Evolutionary conservation across 1,140 invertebrate species (phyloP), one percentile per base, ranked within the genome.

Genomic region (Cydia amplana): DNA sequence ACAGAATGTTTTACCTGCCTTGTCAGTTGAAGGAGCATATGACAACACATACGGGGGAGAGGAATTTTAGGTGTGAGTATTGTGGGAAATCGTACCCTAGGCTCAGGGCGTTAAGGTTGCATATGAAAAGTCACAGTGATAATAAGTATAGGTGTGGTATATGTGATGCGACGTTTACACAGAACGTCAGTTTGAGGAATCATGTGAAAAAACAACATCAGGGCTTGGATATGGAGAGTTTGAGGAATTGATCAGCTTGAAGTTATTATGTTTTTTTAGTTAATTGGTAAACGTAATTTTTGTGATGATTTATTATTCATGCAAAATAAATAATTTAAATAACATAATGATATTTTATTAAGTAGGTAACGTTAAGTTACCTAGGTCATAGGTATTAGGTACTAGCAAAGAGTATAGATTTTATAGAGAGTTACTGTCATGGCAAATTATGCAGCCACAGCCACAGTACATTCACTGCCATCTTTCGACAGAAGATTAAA

Each of bases 201-300:
- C 90, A 92, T 76, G 78, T 91, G 40, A 88, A 88, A 32, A 78
- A 83, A n/a, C 87, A 89, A 16, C 90, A 92, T 74, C 82, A 85
- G 73, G 79, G 49, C 60, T 75, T 87, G 46, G 83, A 87, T 40
- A 32, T 74, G n/a, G 75, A 74, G 14, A n/a, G 1, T 32, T 73
- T 63, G 18, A 60, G 51, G 16, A 73, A 77, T 70, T 77, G 76
- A 83, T 40, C 36, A 40, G 36, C 2, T 28, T 28, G 3, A 1
- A 25, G 25, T 25, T 25, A 28, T 28, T 28, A 28, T 4, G 28
- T 28, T 28, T 28, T 28, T 2, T 28, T 28, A 28, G 28, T 28
- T 28, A 2, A 28, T 1, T 28, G 28, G 1, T 28, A 28, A 28
- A 28, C 4, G n/a, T 28, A 4, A 28, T 28, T 28, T 2, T 28